phyloP scores from a whole-genome alignment of 2,797 vertebrate species.

The Lophura swinhoii region DNA sequence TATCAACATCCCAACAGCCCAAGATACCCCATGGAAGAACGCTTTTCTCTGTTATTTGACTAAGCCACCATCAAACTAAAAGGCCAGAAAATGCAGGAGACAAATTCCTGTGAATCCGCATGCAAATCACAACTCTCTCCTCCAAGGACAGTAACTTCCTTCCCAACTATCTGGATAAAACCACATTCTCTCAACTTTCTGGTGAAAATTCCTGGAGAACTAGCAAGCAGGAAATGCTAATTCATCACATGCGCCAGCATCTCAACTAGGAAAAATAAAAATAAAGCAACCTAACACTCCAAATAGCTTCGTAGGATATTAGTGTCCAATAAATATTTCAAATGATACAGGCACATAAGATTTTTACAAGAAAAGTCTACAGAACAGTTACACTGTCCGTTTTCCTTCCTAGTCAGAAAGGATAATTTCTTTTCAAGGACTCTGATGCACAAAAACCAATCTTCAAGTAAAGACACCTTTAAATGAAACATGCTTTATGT shows the following conservation, averaged over 20 bases:
- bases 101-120: background rate
- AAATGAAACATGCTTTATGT: background rate
- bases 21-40: background rate
- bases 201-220: background rate
- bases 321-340: background rate
- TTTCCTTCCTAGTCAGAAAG: background rate
- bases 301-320: background rate
- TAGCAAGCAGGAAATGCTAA: background rate
- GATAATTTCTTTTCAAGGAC: background rate
- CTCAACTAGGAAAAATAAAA: background rate
- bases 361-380: background rate
- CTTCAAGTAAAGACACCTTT: background rate
- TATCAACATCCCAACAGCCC: background rate
- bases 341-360: background rate
- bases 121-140: background rate
- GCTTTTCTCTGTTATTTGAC: background rate
- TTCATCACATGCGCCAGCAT: background rate
- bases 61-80: background rate
- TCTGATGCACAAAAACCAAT: background rate
- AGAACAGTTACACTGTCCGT: background rate
- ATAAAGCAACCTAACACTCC: background rate
- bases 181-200: background rate
- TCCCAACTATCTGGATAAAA: background rate
- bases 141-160: background rate
- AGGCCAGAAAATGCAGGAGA: accelerated